A percentile compares a stretch with the other conserved stretches of the same genome.
Conservation (phyloP, 2,888 invertebrate genomes). For the Epirrhoe alternata region DNA sequence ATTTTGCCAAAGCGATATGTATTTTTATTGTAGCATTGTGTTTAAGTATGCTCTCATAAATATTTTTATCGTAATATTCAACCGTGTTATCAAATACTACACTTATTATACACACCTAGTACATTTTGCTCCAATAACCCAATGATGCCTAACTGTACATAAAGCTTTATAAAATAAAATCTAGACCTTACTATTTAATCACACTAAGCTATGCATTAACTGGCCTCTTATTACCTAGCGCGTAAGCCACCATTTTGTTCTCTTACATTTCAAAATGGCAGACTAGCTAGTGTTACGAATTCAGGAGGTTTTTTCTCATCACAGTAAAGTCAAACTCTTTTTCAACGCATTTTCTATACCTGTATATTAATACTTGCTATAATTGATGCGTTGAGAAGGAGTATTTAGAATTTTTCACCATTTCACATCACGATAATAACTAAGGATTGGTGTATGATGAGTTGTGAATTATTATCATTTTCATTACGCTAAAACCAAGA, state of each 20-base stretch:
- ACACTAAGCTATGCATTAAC: conserved; percentile 78
- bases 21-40: conserved; percentile 81
- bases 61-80: conserved; percentile 65
- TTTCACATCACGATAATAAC: conserved; percentile 60
- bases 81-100: conserved; percentile 82
- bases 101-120: conserved; percentile 77
- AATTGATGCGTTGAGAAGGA: conserved; percentile 59
- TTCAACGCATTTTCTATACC: conserved; percentile 51
- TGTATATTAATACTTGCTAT: conserved; percentile 11
- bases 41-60: conserved; percentile 70
- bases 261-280: conserved; percentile 63
- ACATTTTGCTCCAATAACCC: conserved; percentile 70
- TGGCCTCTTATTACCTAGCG: conserved; percentile 68
- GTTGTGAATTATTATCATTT: conserved; percentile 52
- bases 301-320: conserved; percentile 67
- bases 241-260: conserved; percentile 63
- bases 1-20: conserved; percentile 82
- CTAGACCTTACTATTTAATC: conserved; percentile 74
- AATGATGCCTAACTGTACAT: conserved; percentile 82
- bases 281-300: conserved; percentile 54
- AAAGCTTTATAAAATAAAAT: conserved; percentile 82
- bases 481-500: conserved; percentile 90
- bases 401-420: conserved; percentile 57
- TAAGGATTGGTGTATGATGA: conserved; percentile 50
- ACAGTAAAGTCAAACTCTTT: conserved; percentile 67